Evolutionary conservation across 2,797 vertebrate species (phyloP).

Genomic region (Strix occidentalis): DNA sequence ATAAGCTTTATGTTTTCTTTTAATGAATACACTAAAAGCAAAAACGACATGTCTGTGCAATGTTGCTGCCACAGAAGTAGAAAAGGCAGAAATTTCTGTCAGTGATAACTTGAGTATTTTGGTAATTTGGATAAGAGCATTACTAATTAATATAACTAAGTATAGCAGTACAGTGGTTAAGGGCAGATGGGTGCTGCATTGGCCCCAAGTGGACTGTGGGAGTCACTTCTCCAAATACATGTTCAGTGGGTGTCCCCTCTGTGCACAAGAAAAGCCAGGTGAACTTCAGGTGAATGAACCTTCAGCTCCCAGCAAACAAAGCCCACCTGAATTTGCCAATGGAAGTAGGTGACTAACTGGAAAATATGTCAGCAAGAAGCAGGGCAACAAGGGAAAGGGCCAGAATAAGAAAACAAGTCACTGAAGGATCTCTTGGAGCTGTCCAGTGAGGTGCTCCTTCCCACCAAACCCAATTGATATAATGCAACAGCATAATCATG

Average conservation of each 20-base stretch:
- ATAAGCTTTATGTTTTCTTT: slow-evolving; percentile 24
- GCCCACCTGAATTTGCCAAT: not conserved
- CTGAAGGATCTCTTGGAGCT: not conserved
- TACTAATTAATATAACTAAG: not conserved
- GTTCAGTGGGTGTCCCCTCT: not conserved
- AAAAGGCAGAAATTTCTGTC: not conserved
- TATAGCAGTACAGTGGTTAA: not conserved
- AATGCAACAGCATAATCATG: not conserved
- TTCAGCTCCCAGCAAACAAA: not conserved
- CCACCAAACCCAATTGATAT: not conserved
- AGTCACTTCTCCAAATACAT: not conserved
- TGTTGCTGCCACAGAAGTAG: not conserved
- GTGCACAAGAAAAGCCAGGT: not conserved
- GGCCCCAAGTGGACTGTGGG: rapidly evolving
- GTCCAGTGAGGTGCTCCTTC: not conserved
- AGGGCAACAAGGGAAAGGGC: not conserved
- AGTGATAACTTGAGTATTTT: not conserved
- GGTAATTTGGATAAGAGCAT: not conserved
- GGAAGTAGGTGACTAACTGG: not conserved
- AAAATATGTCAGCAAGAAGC: not conserved
- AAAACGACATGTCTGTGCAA: not conserved
- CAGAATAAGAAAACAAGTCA: not conserved
- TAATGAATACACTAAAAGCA: slow-evolving; percentile 8
- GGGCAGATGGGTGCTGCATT: rapidly evolving
- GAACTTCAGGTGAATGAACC: not conserved